These are phyloP conservation scores for Goniozus legneri DNA, from an alignment of 1,140 invertebrate genomes.

Conservation along the genomic window DNA sequence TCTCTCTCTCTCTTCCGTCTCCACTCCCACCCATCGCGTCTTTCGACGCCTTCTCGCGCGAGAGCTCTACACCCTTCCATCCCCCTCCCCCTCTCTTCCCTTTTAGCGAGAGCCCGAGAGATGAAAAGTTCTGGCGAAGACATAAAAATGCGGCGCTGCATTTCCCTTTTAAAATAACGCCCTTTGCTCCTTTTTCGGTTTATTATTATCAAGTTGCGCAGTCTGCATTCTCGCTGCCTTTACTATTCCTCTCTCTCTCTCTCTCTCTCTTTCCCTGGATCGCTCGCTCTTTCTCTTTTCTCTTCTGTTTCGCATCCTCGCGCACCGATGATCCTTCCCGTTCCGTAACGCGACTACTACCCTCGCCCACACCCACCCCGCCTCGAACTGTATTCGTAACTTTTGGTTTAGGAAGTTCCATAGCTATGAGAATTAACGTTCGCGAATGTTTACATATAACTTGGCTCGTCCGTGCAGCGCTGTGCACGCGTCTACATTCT, in stretches of 20 bases:
- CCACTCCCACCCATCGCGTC: conserved; percentile 3
- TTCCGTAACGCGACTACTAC: background rate
- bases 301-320: too few species aligned
- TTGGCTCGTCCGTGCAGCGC: background rate
- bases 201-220: conserved; percentile 54
- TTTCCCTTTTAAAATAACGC: conserved; percentile 56
- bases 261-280: conserved; percentile 7
- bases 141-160: conserved; percentile 55
- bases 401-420: conserved; percentile 37
- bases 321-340: conserved; percentile 5
- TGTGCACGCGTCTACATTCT: background rate
- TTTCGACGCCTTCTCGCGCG: conserved; percentile 10
- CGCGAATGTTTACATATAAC: conserved; percentile 16
- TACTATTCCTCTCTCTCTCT: conserved; percentile 1
- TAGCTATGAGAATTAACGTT: conserved; percentile 45
- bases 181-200: conserved; percentile 52
- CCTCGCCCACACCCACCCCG: conserved; percentile 2
- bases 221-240: conserved; percentile 10
- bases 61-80: background rate
- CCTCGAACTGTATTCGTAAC: conserved; percentile 34
- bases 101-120: conserved; percentile 27
- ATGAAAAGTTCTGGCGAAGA: conserved; percentile 57
- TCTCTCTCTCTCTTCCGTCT: conserved; percentile 8
- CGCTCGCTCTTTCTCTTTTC: too few species aligned
- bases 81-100: conserved; percentile 3